Evolutionary conservation across 1,140 invertebrate species (phyloP), one percentile per base, ranked within the genome.

Genomic region (Lepidurus arcticus): DNA sequence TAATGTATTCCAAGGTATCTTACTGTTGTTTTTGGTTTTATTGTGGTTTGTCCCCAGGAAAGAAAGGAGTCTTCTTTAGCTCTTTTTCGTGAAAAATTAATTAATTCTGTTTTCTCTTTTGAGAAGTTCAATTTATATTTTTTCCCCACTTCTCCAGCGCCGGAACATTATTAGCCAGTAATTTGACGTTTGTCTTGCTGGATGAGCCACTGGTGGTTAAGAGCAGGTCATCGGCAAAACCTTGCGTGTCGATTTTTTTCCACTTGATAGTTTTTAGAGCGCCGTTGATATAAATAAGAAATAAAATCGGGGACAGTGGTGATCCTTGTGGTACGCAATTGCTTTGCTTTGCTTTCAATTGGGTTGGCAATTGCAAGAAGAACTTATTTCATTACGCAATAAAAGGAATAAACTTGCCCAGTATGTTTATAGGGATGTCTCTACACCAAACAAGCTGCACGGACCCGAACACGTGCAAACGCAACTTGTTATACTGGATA

Each of bases 311-410:
- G 24, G 75, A 76, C 1, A 76, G 5, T n/a, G 75, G 75, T 1
- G 75, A 76, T n/a, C 75, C 75, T 76, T 76, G 75, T 42, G 75
- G 75, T 42, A 76, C 24, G n/a, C n/a, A n/a, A n/a, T n/a, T n/a
- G n/a, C n/a, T n/a, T n/a, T n/a, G n/a, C n/a, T n/a, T n/a, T n/a
- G n/a, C n/a, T n/a, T n/a, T n/a, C n/a, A n/a, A n/a, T n/a, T n/a
- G n/a, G n/a, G n/a, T n/a, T n/a, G n/a, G n/a, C n/a, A n/a, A n/a
- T n/a, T n/a, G n/a, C n/a, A n/a, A n/a, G n/a, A n/a, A n/a, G n/a
- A n/a, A n/a, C n/a, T n/a, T n/a, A n/a, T n/a, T n/a, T n/a, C n/a
- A n/a, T n/a, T n/a, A n/a, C n/a, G n/a, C n/a, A n/a, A n/a, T n/a
- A n/a, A n/a, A n/a, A n/a, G n/a, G n/a, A n/a, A n/a, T n/a, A n/a